Base-by-base conservation (phyloP, 2,113 vertebrate species). In the Hippoglossus stenolepis region DNA sequence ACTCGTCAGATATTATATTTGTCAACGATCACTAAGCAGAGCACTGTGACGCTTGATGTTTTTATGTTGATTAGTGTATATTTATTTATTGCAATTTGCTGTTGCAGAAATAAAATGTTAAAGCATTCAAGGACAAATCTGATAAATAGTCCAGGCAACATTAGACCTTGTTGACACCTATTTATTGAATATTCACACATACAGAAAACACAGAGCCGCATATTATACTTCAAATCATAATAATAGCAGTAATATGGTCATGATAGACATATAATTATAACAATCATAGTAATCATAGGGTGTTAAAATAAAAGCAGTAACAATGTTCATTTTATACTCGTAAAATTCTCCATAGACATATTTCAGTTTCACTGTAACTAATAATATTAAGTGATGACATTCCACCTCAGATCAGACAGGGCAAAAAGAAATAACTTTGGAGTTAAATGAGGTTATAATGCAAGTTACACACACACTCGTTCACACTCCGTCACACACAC, bases 151-250 rank as follows among this genome's bases (percentile, higher is more conserved):
- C 57, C 57, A 24, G 61, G 45, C 64, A 72, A n/a, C 24, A 13
- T 20, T 5, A 62, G 3, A 73, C 57, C 23, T 77, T 63, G 67
- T 87, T 75, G 80, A 90, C 89, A 93, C 69, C 81, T 84, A 90
- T 94, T 95, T 95, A 95, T 95, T 95, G 88, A 95, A 90, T 92
- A 89, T 89, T 89, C 86, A 97, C 96, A 96, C 90, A 94, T 94
- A 97, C 95, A 95, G 94, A 93, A 82, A 95, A 91, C 87, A 90
- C 86, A 88, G 72, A 89, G 86, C 87, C 89, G 89, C 79, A 73
- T 88, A 66, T 85, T 87, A 90, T 89, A 89, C 76, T 87, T 91
- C 59, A 85, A 87, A 85, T 89, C 79, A 77, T 75, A 84, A 83
- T 84, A 77, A 83, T 88, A 83, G 84, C 72, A 89, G 84, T 86